Conservation (phyloP, 2,113 vertebrate genomes). For the Lynx canadensis region DNA sequence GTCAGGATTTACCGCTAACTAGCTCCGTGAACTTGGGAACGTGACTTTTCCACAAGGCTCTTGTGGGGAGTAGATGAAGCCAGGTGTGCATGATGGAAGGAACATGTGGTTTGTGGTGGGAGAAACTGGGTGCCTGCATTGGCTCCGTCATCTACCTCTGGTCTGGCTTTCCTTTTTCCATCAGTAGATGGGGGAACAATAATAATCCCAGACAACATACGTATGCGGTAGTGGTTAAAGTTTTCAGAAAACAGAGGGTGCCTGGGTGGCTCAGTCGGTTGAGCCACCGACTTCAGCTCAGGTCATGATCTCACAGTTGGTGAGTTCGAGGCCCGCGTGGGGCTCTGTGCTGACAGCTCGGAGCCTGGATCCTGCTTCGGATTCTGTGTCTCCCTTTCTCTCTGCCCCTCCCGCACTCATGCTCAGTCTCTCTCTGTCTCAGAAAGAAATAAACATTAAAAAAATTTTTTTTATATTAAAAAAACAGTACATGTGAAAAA, state of each 20-base stretch:
- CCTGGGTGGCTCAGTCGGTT: too few relatives aligned
- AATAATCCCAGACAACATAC: neutral
- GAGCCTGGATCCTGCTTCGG: too few relatives aligned
- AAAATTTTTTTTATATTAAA: too few relatives aligned
- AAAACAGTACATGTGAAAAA: neutral
- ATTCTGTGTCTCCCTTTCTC: too few relatives aligned
- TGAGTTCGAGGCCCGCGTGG: too few relatives aligned
- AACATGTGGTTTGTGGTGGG: neutral
- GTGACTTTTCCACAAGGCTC: neutral
- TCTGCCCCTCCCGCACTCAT: too few relatives aligned
- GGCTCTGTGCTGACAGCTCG: too few relatives aligned
- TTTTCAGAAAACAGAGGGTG: neutral
- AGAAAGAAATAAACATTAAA: too few relatives aligned
- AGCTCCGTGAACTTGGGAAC: neutral
- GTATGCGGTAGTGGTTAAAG: neutral
- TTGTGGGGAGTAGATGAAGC: neutral
- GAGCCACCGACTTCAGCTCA: too few relatives aligned
- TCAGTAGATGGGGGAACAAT: neutral
- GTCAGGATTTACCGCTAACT: neutral
- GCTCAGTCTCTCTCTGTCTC: too few relatives aligned
- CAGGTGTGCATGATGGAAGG: neutral
- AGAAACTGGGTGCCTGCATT: too few relatives aligned
- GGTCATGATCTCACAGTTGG: too few relatives aligned
- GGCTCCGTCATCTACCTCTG: neutral
- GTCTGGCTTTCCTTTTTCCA: neutral